Conservation (phyloP, 2,113 vertebrate species). For the Eulemur rufifrons region DNA sequence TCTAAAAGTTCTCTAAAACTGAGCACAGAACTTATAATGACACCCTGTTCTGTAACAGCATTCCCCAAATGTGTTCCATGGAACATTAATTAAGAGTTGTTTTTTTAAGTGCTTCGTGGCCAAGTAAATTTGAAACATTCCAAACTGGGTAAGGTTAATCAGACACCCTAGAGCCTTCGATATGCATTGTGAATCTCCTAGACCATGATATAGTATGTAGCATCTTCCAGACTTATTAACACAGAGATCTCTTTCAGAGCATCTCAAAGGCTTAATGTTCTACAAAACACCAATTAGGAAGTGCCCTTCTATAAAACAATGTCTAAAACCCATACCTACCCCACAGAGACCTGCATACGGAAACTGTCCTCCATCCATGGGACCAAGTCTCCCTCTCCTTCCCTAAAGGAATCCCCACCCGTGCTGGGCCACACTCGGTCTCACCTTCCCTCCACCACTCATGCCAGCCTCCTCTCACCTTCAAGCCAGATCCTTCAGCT, state of each 20-base stretch:
- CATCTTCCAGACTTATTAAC: background rate
- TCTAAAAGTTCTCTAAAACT: constrained; percentile 49
- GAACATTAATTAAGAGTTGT: constrained; percentile 47
- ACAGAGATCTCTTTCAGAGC: constrained; percentile 11
- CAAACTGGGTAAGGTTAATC: constrained; percentile 36
- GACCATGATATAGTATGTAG: background rate
- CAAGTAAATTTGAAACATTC: constrained; percentile 43
- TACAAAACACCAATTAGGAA: background rate
- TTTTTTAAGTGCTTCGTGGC: background rate
- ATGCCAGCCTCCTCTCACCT: background rate
- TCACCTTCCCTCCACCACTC: background rate
- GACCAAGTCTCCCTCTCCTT: background rate
- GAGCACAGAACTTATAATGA: constrained; percentile 49
- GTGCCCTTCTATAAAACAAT: background rate
- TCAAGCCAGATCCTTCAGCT: background rate
- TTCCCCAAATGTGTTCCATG: background rate
- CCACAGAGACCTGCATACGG: background rate
- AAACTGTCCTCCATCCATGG: background rate
- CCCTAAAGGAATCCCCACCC: background rate
- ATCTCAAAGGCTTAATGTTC: background rate
- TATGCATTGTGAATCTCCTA: background rate
- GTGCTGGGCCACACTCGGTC: background rate
- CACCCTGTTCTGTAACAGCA: background rate
- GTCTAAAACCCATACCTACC: background rate
- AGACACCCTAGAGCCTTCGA: background rate